These are phyloP conservation scores for Aplochiton taeniatus DNA, from an alignment of 2,797 vertebrate genomes.

Conservation along the genomic window DNA sequence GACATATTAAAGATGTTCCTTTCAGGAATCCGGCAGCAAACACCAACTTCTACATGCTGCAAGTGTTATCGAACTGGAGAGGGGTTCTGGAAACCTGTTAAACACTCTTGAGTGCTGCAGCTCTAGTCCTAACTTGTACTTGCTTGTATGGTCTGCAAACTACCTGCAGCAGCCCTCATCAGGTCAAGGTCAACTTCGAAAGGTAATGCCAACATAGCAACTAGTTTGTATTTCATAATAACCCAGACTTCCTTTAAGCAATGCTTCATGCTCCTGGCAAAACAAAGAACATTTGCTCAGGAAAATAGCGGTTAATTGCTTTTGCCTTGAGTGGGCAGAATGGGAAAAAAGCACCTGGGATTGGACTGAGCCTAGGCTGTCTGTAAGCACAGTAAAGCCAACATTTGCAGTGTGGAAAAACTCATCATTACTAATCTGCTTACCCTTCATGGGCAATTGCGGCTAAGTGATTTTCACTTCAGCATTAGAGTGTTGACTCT, in stretches of 20 bases:
- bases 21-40: too few species aligned
- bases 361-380: conserved; percentile 54
- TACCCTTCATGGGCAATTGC: conserved; percentile 67
- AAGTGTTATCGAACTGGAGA: too few species aligned
- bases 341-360: conserved; percentile 52
- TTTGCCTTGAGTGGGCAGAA: conserved; percentile 33
- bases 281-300: conserved; percentile 14
- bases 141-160: too few species aligned
- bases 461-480: conserved; percentile 69
- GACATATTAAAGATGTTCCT: too few species aligned
- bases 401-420: conserved; percentile 68
- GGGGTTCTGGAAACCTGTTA: too few species aligned
- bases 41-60: too few species aligned
- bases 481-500: conserved; percentile 58
- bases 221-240: neutral
- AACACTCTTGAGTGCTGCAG: too few species aligned
- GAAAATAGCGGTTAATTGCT: conserved; percentile 43
- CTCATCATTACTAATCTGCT: conserved; percentile 71
- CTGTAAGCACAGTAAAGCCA: conserved; percentile 57
- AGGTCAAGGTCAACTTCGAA: neutral
- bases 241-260: neutral
- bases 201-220: neutral
- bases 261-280: conserved; percentile 2
- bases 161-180: neutral
- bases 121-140: too few species aligned